phyloP scores from a whole-genome alignment of 1,140 invertebrate species.

The Tetramorium parvispinum region DNA sequence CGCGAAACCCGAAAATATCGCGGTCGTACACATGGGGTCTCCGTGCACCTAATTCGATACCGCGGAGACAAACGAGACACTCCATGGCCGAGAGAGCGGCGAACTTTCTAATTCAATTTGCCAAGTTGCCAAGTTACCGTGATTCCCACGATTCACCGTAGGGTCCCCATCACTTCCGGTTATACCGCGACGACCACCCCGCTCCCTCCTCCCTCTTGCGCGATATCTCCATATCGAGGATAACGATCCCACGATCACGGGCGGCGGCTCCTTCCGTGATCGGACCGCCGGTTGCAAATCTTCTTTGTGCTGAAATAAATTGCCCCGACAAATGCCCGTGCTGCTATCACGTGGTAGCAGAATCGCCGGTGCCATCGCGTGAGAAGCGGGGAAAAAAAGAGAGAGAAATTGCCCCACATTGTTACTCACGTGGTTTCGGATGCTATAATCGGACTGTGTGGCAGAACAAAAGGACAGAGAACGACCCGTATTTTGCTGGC shows the following conservation, averaged over 20 bases:
- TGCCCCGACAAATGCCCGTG: constrained; percentile 19
- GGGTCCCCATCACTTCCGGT: constrained; percentile 63
- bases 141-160: constrained; percentile 70
- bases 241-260: constrained; percentile 22
- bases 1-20: constrained; percentile 18
- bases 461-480: constrained; percentile 18
- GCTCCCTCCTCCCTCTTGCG: neutral
- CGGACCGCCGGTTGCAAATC: constrained; percentile 22
- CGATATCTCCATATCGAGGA: neutral
- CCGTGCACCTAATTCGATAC: constrained; percentile 58
- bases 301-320: constrained; percentile 36
- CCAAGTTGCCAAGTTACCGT: constrained; percentile 67
- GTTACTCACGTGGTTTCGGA: constrained; percentile 28
- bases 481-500: neutral
- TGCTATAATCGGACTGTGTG: constrained; percentile 5
- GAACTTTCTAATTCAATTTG: constrained; percentile 79
- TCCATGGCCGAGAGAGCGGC: constrained; percentile 63
- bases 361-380: constrained; percentile 9
- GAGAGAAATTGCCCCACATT: constrained; percentile 21
- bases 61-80: constrained; percentile 73
- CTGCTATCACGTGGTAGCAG: neutral
- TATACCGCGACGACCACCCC: neutral
- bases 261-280: constrained; percentile 27
- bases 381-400: constrained; percentile 7
- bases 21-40: constrained; percentile 23